phyloP scores from a whole-genome alignment of 2,888 invertebrate genomes.

The Ornithoptera alexandrae region DNA sequence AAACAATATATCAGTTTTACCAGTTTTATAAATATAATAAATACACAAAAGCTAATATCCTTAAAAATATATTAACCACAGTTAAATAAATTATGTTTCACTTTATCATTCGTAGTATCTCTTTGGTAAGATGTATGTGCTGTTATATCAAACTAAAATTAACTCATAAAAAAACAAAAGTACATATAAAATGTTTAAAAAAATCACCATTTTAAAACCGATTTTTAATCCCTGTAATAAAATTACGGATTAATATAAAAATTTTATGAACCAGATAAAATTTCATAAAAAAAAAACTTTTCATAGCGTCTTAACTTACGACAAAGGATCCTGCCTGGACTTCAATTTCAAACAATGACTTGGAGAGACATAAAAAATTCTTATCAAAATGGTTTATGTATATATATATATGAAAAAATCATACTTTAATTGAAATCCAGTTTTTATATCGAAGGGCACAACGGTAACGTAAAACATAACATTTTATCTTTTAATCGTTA shows the following conservation, averaged over 20 bases:
- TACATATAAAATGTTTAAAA: conserved; percentile 3
- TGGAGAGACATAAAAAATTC: background rate
- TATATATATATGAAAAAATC: background rate
- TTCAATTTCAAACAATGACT: background rate
- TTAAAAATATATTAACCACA: no score
- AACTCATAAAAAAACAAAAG: no score
- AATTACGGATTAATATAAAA: conserved; percentile 11
- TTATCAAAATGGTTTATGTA: background rate
- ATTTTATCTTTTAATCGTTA: no score
- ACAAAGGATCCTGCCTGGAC: background rate
- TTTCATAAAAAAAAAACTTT: conserved; percentile 26
- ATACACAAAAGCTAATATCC: no score
- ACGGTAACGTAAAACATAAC: background rate
- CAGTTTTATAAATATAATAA: no score
- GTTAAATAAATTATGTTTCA: no score
- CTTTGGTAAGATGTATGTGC: no score
- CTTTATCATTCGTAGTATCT: no score
- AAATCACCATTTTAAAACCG: conserved; percentile 18
- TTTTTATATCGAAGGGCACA: background rate
- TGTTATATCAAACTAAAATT: no score
- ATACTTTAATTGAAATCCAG: background rate
- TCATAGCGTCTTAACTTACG: conserved; percentile 21
- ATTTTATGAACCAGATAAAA: conserved; percentile 10
- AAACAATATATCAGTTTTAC: no score
- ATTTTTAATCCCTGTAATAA: conserved; percentile 7